phyloP scores from a whole-genome alignment of 2,888 invertebrate species.

The Eulithis prunata region DNA sequence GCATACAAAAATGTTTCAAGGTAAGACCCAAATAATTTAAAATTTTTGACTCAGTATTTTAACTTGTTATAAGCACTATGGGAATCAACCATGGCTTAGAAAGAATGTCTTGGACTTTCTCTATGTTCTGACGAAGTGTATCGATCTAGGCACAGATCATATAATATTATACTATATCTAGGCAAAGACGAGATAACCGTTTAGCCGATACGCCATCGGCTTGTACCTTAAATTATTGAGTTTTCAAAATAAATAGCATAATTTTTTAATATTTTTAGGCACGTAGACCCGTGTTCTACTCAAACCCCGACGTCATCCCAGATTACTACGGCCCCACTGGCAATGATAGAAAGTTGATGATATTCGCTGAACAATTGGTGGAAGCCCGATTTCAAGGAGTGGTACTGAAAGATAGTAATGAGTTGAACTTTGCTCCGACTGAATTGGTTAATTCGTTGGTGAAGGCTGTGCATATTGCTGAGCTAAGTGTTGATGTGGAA shows the following conservation, averaged over 20 bases:
- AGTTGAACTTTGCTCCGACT: conserved; percentile 17
- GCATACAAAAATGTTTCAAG: conserved; percentile 29
- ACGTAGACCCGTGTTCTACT: conserved; percentile 18
- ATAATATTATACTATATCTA: too few relatives aligned
- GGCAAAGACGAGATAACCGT: too few relatives aligned
- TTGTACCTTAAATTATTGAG: not conserved
- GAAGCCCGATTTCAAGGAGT: conserved; percentile 19
- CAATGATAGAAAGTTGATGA: conserved; percentile 23
- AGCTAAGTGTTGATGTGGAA: conserved; percentile 30
- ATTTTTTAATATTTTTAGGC: conserved; percentile 2
- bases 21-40: conserved; percentile 1
- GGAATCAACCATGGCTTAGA: too few relatives aligned
- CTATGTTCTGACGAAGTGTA: too few relatives aligned
- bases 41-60: too few relatives aligned
- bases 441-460: conserved; percentile 42
- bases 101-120: too few relatives aligned
- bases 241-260: not conserved
- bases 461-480: conserved; percentile 43
- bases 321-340: conserved; percentile 18
- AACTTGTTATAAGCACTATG: too few relatives aligned
- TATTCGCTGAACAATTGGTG: conserved; percentile 11
- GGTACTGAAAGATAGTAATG: conserved; percentile 13
- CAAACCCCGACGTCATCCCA: conserved; percentile 14
- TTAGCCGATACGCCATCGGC: too few relatives aligned
- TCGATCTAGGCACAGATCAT: too few relatives aligned